phyloP scores from a whole-genome alignment of 1,140 invertebrate genomes.

The Tenebrio molitor region DNA sequence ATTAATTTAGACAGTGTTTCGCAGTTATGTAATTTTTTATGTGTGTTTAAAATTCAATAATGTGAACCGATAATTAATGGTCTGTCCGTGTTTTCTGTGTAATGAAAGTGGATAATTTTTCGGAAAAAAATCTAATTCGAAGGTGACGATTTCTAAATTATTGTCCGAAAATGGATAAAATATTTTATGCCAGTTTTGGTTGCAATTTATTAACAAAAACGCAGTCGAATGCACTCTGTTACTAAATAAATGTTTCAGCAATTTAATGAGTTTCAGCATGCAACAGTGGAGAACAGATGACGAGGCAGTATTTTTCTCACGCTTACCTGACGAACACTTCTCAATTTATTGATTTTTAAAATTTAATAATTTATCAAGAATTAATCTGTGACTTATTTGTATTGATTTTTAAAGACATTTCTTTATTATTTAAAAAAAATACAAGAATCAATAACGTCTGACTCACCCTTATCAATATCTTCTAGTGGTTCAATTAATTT shows the following conservation, averaged over 20 bases:
- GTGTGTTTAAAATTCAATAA: conserved; percentile 3
- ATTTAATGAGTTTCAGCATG: conserved; percentile 26
- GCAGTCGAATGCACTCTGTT: background rate
- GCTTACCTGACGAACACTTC: conserved; percentile 6
- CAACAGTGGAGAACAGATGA: conserved; percentile 12
- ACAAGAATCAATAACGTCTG: too few species aligned
- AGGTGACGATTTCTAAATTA: background rate
- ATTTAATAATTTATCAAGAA: too few species aligned
- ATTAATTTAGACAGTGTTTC: conserved; percentile 10
- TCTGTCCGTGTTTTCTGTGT: too few species aligned
- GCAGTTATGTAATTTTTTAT: conserved; percentile 7
- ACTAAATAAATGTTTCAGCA: conserved; percentile 30
- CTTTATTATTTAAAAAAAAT: too few species aligned
- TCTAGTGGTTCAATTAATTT: too few species aligned
- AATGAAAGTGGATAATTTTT: too few species aligned
- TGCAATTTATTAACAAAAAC: background rate
- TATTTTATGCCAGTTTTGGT: background rate
- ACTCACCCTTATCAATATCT: too few species aligned
- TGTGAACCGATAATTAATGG: background rate
- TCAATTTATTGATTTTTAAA: too few species aligned
- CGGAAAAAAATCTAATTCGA: too few species aligned
- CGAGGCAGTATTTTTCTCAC: conserved; percentile 22
- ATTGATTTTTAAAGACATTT: too few species aligned
- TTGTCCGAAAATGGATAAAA: background rate
- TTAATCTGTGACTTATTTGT: too few species aligned